Evolutionary conservation across 2,888 invertebrate genomes (phyloP), one percentile per base, ranked within the genome.

Genomic region (Stramonita haemastoma): DNA sequence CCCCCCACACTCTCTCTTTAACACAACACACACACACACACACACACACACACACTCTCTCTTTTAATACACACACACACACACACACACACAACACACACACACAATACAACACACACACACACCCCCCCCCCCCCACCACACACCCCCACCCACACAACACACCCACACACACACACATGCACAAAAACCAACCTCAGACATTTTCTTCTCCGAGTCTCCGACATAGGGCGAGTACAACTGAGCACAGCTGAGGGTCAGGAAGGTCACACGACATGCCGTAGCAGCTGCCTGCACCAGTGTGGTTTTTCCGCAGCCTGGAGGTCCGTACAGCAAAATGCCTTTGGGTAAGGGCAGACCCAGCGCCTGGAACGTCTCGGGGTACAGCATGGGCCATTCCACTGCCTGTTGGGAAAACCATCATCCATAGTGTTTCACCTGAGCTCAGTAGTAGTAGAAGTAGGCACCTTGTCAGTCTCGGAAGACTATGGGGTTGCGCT

Each of bases 291-390:
- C 97, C 92, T 97, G 96, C 5, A 97, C 97, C 87, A 97, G 95
- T 11, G 97, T 97, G 0, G 97, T 97, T 95, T 97, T 97, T n/a
- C 97, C 97, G 95, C 97, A 97, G 0, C 97, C 97, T 0, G 97
- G 97, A 11, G 97, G 97, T 0, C 97, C 97, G 94, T 97, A 97
- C 17, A 97, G 95, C 83, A 97, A 94, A 66, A 97, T 96, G 56
- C 97, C 97, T 56, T 91, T 91, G 4, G 95, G 93, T 34, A 91
- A 90, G 13, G 93, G 92, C 83, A 95, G 88, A 26, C 94, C 94
- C 93, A 95, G 91, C 46, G 46, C 93, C 91, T 70, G 83, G 90
- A 94, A 94, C 0, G 94, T 93, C 22, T 94, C 95, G 29, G 94
- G 93, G 87, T 95, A 92, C 81, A 92, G 91, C 77, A 95, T 87